Conservation (phyloP, 2,113 vertebrate species). For the Oreotragus oreotragus region DNA sequence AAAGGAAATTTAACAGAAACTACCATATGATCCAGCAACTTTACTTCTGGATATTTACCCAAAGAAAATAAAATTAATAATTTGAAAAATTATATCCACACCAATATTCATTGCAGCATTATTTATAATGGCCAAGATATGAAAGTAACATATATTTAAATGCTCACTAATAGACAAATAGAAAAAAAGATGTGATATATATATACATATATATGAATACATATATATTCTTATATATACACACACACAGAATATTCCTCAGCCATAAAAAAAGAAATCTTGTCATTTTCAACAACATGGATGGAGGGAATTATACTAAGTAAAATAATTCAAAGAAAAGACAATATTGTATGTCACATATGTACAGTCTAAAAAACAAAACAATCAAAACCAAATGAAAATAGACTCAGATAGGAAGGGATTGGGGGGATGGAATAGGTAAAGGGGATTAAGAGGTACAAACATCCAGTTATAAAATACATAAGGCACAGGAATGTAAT, state of each 20-base stretch:
- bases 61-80: background rate
- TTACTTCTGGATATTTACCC: background rate
- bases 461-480: background rate
- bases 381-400: background rate
- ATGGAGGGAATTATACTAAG: background rate
- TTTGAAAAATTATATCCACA: background rate
- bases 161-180: background rate
- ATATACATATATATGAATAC: background rate
- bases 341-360: background rate
- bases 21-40: background rate
- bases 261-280: background rate
- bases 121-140: background rate
- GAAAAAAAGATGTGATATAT: background rate
- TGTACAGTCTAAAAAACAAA: background rate
- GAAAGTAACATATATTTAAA: background rate
- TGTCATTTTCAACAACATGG: background rate
- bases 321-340: background rate
- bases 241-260: background rate
- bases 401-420: background rate
- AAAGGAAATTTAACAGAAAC: background rate
- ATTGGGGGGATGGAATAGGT: background rate
- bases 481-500: background rate
- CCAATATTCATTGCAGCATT: background rate
- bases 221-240: background rate
- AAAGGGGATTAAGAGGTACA: background rate